phyloP scores from a whole-genome alignment of 2,113 vertebrate genomes.

The Cottus gobio region DNA sequence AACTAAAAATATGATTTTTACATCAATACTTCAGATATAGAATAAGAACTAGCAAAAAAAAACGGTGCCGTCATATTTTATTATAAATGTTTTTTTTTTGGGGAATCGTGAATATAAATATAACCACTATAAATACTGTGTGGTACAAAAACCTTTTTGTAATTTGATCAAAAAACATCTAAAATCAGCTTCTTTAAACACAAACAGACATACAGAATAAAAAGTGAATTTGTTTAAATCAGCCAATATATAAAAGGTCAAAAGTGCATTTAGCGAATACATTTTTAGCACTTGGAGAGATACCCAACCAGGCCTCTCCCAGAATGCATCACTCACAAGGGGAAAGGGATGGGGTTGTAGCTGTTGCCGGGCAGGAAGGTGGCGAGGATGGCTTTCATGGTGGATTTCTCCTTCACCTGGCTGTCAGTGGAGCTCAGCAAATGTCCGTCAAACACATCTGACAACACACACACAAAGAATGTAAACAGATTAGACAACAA shows the following conservation, averaged over 20 bases:
- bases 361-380: conserved; percentile 97
- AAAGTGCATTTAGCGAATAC: background rate
- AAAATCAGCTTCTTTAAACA: background rate
- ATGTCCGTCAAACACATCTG: conserved; percentile 97
- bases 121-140: too few relatives aligned
- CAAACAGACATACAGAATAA: background rate
- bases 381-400: conserved; percentile 99
- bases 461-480: conserved; percentile 12
- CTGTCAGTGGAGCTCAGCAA: conserved; percentile 92
- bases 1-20: too few relatives aligned
- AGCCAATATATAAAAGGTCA: background rate
- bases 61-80: too few relatives aligned
- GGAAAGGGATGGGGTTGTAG: conserved; percentile 95
- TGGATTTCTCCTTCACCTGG: conserved; percentile 98
- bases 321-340: conserved; percentile 87
- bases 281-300: too few relatives aligned
- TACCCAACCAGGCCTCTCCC: background rate
- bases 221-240: background rate
- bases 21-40: too few relatives aligned
- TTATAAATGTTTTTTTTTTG: too few relatives aligned
- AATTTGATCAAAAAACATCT: too few relatives aligned
- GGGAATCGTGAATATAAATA: too few relatives aligned
- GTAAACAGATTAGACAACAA: background rate
- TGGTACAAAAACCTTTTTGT: too few relatives aligned
- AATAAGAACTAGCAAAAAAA: too few relatives aligned